Base-by-base conservation (phyloP, 2,888 invertebrate species). In the Sycophila texana region DNA sequence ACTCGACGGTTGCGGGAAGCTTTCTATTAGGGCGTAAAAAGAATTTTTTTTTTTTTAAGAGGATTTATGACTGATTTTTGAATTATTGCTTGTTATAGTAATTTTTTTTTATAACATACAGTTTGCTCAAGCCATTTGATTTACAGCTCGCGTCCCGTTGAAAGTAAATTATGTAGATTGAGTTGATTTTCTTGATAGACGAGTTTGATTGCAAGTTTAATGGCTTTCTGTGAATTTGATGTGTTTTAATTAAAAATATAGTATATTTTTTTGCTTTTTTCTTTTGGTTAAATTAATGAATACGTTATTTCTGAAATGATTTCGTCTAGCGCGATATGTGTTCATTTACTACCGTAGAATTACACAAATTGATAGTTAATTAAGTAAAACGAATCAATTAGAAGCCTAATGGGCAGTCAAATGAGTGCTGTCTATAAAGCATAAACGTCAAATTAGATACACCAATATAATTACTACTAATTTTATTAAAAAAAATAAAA, bases 321-420 rank as follows among this genome's bases (percentile, higher is more conserved):
- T 63, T 47, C 39, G 18, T 55, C 61, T 51, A n/a, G 18, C 16
- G 39, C 22, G 61, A 76, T 70, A 71, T 10, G 10, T 65, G 65
- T 76, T 76, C 47, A 76, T 71, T 71, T 76, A 61, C 16, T 49
- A 18, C 30, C 39, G n/a, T 53, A 51, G 20, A 70, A 61, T 76
- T 70, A 68, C 49, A 12, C 39, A 70, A 76, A 70, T 47, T n/a
- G 70, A 76, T 76, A 55, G 55, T 76, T 76, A 76, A 76, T 76
- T 70, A 70, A 57, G 26, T 71, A 63, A 57, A 71, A 76, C 57
- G 49, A 76, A 76, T 76, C 70, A 76, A 71, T 63, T 76, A 70
- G 76, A 26, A 22, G 39, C 53, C 30, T 55, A 61, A 53, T 55
- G 47, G 68, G 63, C 70, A 57, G 76, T 63, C 55, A 5, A 68